Evolutionary conservation across 2,888 invertebrate genomes (phyloP), one percentile per base, ranked within the genome.

Genomic region (Xylophagus ater): DNA sequence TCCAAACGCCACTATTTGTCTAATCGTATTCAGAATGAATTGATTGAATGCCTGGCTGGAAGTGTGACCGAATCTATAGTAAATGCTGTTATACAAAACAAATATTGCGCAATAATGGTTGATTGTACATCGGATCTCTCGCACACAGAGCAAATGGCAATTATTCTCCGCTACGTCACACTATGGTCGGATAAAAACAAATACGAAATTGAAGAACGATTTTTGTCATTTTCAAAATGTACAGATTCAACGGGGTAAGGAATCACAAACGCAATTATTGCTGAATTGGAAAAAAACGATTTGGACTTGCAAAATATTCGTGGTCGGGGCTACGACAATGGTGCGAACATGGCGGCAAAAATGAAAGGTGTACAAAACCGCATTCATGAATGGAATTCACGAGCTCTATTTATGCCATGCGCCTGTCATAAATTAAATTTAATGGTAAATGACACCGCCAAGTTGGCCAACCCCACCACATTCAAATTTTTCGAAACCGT

Each of bases 41-140:
- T 23, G 5, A 26, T 26, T 26, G 4, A 4, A 6, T 4, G 5
- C n/a, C 6, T 12, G 26, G 7, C 5, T 25, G n/a, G n/a, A 12
- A 12, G 25, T 25, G n/a, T 10, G n/a, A 3, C 25, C 7, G 10
- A 21, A 21, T 9, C 7, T 9, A 5, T 21, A 7, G 10, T 9
- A 9, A 21, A 3, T 21, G 10, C 10, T 3, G 6, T 21, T 9
- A 34, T 31, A 25, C 8, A 15, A 15, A 26, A 37, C 4, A 43
- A 37, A 28, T 41, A 41, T 38, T 41, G 29, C 38, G 41, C 37
- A 15, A 37, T 43, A 19, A 43, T 41, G 37, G 32, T 41, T 31
- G 32, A 37, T 37, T 41, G 37, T 12, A 43, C 40, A 33, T 26
- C 36, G 10, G 36, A 43, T 23, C 29, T 34, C 26, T 39, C 32